Percentiles rank a stretch among this genome's conserved stretches.
Evolutionary conservation across 2,113 vertebrate species (phyloP).

Genomic region (Mellivora capensis): DNA sequence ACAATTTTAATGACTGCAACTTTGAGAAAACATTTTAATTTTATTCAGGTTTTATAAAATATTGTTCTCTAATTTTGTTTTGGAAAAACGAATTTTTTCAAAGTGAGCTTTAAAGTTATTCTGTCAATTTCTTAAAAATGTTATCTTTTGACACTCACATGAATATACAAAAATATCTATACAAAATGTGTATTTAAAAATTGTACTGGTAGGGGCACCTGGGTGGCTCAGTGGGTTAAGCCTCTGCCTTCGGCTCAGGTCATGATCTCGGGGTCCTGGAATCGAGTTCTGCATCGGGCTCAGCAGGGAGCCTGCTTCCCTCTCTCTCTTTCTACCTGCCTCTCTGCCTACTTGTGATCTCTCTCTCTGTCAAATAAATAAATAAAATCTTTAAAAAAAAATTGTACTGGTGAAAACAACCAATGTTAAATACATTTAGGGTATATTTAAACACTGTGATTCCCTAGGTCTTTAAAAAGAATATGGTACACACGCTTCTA

Average conservation of each 20-base stretch:
- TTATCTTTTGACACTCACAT: neutral
- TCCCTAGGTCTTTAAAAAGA: neutral
- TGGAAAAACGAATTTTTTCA: neutral
- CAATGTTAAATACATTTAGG: neutral
- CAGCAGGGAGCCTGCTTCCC: too few relatives aligned
- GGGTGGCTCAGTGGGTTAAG: too few relatives aligned
- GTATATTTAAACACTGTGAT: neutral
- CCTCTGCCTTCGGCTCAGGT: too few relatives aligned
- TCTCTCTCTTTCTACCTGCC: too few relatives aligned
- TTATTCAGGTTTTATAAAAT: neutral
- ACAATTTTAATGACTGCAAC: neutral
- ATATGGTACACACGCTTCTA: neutral
- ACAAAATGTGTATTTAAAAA: neutral
- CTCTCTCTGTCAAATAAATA: too few relatives aligned
- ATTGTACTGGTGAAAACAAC: neutral
- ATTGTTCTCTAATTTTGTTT: neutral
- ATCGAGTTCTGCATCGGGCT: too few relatives aligned
- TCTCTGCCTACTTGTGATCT: too few relatives aligned
- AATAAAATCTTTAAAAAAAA: too few relatives aligned
- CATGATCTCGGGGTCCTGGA: too few relatives aligned
- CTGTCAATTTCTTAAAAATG: neutral
- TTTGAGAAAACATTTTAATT: neutral
- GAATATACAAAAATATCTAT: neutral
- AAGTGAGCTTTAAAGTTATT: conserved; percentile 10
- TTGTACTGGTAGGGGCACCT: neutral